Evolutionary conservation across 2,888 invertebrate species (phyloP).

Genomic region (Drosophila silvestris): DNA sequence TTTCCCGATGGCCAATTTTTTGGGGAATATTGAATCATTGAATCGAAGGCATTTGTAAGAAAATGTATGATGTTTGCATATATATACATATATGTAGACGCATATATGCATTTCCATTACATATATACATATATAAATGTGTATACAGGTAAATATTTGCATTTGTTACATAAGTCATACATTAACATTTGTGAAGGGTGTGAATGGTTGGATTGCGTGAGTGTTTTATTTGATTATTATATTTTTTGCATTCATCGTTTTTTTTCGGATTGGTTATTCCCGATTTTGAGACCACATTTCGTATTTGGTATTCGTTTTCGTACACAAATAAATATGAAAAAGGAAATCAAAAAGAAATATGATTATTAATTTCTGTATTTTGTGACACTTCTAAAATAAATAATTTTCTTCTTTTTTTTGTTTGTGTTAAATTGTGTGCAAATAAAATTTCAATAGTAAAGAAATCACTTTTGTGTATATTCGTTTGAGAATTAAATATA

Average conservation of each 20-base stretch:
- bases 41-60: conserved; percentile 27
- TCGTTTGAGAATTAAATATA: conserved; percentile 10
- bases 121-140: conserved; percentile 32
- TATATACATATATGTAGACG: conserved; percentile 32
- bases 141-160: conserved; percentile 40
- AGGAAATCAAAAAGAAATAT: conserved; percentile 84
- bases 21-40: conserved; percentile 20
- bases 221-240: conserved; percentile 59
- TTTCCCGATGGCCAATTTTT: conserved; percentile 44
- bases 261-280: conserved; percentile 75
- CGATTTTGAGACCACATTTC: conserved; percentile 83
- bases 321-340: conserved; percentile 85
- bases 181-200: conserved; percentile 54
- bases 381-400: conserved; percentile 50
- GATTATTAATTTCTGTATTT: conserved; percentile 83
- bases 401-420: conserved; percentile 26
- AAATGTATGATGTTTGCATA: conserved; percentile 22
- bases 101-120: conserved; percentile 31
- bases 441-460: conserved; percentile 30
- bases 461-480: conserved; percentile 18
- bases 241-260: conserved; percentile 74
- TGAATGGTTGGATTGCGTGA: conserved; percentile 55
- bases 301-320: conserved; percentile 83
- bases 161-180: conserved; percentile 55
- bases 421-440: conserved; percentile 27